Evolutionary conservation across 2,888 invertebrate species (phyloP).

Genomic region (Nycteola revayana): DNA sequence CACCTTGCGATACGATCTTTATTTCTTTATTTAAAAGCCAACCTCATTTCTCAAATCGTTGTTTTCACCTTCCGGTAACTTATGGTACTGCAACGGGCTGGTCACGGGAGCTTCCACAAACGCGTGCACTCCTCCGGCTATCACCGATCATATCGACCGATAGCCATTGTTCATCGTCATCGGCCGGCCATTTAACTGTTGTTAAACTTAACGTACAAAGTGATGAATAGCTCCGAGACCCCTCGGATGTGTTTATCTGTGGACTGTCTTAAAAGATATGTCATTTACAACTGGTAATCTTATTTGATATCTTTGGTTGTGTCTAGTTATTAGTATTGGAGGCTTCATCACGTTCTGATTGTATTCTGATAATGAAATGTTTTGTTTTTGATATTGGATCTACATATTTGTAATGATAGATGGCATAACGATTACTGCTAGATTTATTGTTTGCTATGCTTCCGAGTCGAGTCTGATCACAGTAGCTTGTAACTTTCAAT

Average conservation of each 20-base stretch:
- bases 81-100: slow-evolving; percentile 14
- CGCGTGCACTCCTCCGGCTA: slow-evolving; percentile 37
- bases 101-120: slow-evolving; percentile 28
- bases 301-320: slow-evolving; percentile 27
- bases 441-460: no score
- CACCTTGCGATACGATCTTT: neutral
- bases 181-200: slow-evolving; percentile 51
- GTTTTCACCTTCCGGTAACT: slow-evolving; percentile 21
- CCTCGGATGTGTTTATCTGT: slow-evolving; percentile 47
- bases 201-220: slow-evolving; percentile 46
- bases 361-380: slow-evolving; percentile 21
- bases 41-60: slow-evolving; percentile 3
- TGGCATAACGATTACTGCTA: no score
- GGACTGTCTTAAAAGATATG: slow-evolving; percentile 44
- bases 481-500: neutral
- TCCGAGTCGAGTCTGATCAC: neutral
- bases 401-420: no score
- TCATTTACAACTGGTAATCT: slow-evolving; percentile 34
- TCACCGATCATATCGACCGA: slow-evolving; percentile 56
- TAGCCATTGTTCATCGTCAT: slow-evolving; percentile 62
- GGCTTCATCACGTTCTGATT: slow-evolving; percentile 29
- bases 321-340: slow-evolving; percentile 23
- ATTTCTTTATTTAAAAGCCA: no score
- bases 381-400: no score
- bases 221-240: slow-evolving; percentile 50